A percentile compares a stretch with the other conserved stretches of the same genome.
These are phyloP conservation scores for Biston stratarius DNA, from an alignment of 2,888 invertebrate species.

Conservation along the genomic window DNA sequence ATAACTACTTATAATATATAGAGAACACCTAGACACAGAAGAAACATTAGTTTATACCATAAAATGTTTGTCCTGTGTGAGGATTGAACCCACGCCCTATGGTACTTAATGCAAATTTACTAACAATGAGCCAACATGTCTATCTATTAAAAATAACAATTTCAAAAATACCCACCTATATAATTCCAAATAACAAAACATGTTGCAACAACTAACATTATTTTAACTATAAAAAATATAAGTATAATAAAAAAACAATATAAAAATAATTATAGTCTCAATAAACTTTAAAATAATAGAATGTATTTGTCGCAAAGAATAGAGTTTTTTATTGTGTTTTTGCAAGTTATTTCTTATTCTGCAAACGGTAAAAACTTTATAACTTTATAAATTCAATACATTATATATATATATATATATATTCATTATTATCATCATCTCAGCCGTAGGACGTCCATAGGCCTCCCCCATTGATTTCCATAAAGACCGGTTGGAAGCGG, in stretches of 20 bases:
- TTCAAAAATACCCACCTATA: conserved; percentile 18
- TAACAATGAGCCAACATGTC: too few species aligned
- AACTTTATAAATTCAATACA: not conserved
- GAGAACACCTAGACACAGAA: too few species aligned
- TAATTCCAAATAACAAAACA: conserved; percentile 17
- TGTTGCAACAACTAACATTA: conserved; percentile 27
- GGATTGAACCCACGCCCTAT: too few species aligned
- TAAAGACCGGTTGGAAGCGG: too few species aligned
- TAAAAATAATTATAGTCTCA: not conserved
- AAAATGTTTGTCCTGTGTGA: too few species aligned
- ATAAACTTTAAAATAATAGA: conserved; percentile 6
- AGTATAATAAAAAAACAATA: not conserved
- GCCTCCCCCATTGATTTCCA: too few species aligned
- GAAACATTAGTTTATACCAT: too few species aligned
- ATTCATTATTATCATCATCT: too few species aligned
- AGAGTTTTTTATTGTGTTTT: not conserved
- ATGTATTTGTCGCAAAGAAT: conserved; percentile 10
- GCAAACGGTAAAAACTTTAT: conserved; percentile 12
- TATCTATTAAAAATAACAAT: conserved; percentile 10
- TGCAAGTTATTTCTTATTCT: not conserved
- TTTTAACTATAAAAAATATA: conserved; percentile 3
- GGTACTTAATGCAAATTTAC: too few species aligned
- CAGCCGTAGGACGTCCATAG: too few species aligned
- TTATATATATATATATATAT: too few species aligned
- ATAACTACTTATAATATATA: too few species aligned